Evolutionary conservation across 2,888 invertebrate species (phyloP).

Genomic region (Callimorpha dominula): DNA sequence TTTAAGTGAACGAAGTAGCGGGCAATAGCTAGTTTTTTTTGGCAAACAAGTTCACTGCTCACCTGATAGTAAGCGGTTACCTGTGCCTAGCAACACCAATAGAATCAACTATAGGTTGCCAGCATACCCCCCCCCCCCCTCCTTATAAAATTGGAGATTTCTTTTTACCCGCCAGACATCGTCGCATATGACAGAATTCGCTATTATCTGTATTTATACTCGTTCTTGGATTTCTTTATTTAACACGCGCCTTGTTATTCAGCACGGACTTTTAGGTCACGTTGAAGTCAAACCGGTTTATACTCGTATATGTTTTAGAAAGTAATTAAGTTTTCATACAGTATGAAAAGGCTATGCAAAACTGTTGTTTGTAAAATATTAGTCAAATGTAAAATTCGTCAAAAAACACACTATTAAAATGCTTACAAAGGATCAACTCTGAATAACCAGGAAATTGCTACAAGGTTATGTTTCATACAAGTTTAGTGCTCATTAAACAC

Average conservation of each 20-base stretch:
- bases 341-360: not conserved
- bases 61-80: not conserved
- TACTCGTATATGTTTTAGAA: not conserved
- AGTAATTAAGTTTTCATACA: not conserved
- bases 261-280: not conserved
- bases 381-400: not conserved
- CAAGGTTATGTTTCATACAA: conserved; percentile 15
- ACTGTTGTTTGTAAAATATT: not conserved
- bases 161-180: not conserved
- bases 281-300: not conserved
- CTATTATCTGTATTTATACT: too few relatives aligned
- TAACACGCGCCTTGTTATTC: too few relatives aligned
- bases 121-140: too few relatives aligned
- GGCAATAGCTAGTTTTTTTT: not conserved
- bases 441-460: conserved; percentile 14
- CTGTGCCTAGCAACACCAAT: not conserved
- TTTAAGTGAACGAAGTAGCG: too few relatives aligned
- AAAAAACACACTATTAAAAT: conserved; percentile 7
- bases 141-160: too few relatives aligned
- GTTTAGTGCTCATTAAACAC: conserved; percentile 20
- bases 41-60: not conserved
- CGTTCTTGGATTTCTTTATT: too few relatives aligned
- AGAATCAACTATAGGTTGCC: not conserved
- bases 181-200: not conserved
- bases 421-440: conserved; percentile 8